These are phyloP conservation scores for Yponomeuta sedellus DNA, from an alignment of 2,888 invertebrate species.

Conservation along the genomic window DNA sequence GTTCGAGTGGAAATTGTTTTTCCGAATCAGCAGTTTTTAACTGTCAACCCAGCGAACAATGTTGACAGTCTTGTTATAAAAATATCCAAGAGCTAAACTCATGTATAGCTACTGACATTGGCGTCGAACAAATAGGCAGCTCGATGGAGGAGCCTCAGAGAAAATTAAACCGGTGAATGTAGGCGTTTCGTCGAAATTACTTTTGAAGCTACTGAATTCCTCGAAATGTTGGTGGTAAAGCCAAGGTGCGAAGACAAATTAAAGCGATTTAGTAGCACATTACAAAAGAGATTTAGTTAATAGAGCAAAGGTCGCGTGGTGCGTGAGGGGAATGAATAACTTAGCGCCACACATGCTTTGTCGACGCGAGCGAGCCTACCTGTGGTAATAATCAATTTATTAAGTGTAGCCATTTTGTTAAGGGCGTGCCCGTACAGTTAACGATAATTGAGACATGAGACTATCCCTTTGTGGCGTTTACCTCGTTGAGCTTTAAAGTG, in stretches of 20 bases:
- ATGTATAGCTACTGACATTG: background rate
- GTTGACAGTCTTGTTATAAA: conserved; percentile 10
- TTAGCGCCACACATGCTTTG: conserved; percentile 14
- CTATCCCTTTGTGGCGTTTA: no score
- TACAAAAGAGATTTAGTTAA: conserved; percentile 22
- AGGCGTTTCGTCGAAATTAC: background rate
- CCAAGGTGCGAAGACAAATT: conserved; percentile 36
- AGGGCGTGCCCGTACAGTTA: background rate
- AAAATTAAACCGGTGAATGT: background rate
- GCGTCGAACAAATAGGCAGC: background rate
- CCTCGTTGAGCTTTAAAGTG: background rate
- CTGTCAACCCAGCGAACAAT: conserved; percentile 13
- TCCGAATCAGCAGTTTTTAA: conserved; percentile 44
- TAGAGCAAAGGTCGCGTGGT: conserved; percentile 28
- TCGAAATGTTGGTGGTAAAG: conserved; percentile 17
- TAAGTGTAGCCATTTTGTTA: conserved; percentile 1
- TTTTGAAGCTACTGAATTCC: background rate
- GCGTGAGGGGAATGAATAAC: conserved; percentile 38
- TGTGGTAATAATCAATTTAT: background rate
- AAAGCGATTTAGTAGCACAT: conserved; percentile 35
- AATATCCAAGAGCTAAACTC: background rate
- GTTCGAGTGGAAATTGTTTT: conserved; percentile 30
- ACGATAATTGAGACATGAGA: no score
- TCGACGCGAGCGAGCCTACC: background rate
- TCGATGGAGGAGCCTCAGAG: background rate